Base-by-base conservation (phyloP, 2,888 invertebrate genomes). In the Cartodere bifasciata region DNA sequence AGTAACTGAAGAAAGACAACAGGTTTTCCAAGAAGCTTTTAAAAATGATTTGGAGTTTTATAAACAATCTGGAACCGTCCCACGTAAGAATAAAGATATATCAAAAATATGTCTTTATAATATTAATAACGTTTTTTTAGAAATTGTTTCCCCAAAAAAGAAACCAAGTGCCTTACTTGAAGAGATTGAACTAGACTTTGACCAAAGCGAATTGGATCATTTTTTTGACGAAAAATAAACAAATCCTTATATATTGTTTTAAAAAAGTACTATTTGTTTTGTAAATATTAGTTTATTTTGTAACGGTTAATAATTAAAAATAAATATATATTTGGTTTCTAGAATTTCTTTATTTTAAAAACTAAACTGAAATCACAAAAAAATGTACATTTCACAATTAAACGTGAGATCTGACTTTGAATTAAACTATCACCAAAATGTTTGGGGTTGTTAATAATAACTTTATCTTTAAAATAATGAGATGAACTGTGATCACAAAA, bases 1-100 rank as follows among this genome's bases (percentile, higher is more conserved):
- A 40, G 52, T 67, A 4, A 59, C 75, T 42, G 65, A 67, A 42
- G 79, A 80, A 48, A 61, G 78, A 16, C 76, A 78, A 45, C 69
- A 70, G 35, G 73, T 72, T 1, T 80, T 78, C 45, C 72, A 74
- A 43, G 72, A 75, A 50, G 78, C 73, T 7, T 81, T 81, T 47
- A 70, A 72, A 49, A 67, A 64, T 44, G 79, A 81, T 52, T 52
- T 81, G 39, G 64, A 71, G 41, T 64, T 69, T 29, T 78, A 68
- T 44, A 76, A 73, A 50, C 64, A 64, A 43, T 65, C 67, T 22
- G 77, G 77, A 32, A 63, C 63, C 21, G 59, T 77, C 43, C 67
- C 72, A 47, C 73, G 75, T 74, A 60, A 46, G 49, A 43, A 34
- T 28, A 11, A 13, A 13, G 22, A n/a, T 14, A 13, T 21, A 2